Evolutionary conservation across 2,888 invertebrate species (phyloP).

Genomic region (Archips crataeganus): DNA sequence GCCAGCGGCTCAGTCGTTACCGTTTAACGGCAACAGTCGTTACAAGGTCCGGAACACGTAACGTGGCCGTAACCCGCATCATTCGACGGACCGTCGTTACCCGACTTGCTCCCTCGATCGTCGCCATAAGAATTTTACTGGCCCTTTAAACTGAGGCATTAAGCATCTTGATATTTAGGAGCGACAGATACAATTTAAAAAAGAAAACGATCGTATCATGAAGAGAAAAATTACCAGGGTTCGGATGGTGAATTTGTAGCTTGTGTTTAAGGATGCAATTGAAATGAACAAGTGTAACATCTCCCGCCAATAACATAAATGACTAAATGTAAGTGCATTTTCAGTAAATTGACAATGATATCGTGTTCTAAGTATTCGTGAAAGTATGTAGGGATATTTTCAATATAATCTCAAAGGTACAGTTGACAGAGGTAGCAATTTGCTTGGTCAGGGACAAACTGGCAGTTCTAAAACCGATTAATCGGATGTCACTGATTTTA

Average conservation of each 20-base stretch:
- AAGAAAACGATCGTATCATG: not conserved
- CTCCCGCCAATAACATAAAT: not conserved
- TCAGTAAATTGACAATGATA: conserved; percentile 16
- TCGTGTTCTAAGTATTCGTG: conserved; percentile 25
- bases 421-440: conserved; percentile 69
- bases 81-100: conserved; percentile 67
- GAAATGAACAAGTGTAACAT: not conserved
- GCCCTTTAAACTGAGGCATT: conserved; percentile 54
- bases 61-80: conserved; percentile 63
- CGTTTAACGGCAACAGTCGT: conserved; percentile 63
- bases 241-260: not conserved
- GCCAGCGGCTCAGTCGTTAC: conserved; percentile 58
- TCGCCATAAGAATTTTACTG: conserved; percentile 68
- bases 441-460: conserved; percentile 68
- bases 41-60: conserved; percentile 61
- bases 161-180: conserved; percentile 32
- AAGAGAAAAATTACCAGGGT: not conserved
- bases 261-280: conserved; percentile 8
- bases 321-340: conserved; percentile 24
- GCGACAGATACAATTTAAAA: not conserved
- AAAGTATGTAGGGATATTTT: conserved; percentile 36
- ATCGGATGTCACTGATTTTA: not conserved
- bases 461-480: conserved; percentile 65
- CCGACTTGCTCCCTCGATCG: conserved; percentile 63
- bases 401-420: conserved; percentile 57